Base-by-base conservation (phyloP, 2,797 vertebrate genomes). In the Podargus strigoides region DNA sequence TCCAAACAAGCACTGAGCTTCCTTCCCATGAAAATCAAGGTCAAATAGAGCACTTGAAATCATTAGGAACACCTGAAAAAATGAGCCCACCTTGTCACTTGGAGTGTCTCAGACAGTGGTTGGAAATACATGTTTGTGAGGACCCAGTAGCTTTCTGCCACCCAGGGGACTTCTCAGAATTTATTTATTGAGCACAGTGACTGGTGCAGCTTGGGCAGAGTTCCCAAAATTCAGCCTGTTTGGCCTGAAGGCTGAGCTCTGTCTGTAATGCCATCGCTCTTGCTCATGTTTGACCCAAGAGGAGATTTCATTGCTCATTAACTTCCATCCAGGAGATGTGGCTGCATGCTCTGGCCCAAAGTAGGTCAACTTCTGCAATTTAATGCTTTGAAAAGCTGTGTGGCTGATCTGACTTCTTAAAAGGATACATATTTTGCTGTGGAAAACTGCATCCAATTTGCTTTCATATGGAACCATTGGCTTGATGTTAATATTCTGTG, bases 21-120 rank as follows among this genome's bases (percentile, higher is more conserved):
- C 47, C 66, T 86, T 63, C 15, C 19, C 66, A 32, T 64, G 76
- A 95, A 96, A 90, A 90, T 63, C 59, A 89, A 76, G 52, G 73
- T 89, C 72, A 89, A 82, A 78, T 4, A 85, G 14, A 83, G 30
- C 36, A 21, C 69, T 84, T 84, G 50, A 84, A 93, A 84, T 81
- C 42, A 72, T 83, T 78, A 78, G 26, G 50, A 90, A 72, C 21
- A 59, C 0, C 1, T 68, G 39, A 69, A 76, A 75, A 86, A 83
- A 72, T 27, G 34, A 79, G 28, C 37, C 63, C 10, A 39, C 63
- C 23, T 36, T 81, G 41, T 89, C 49, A 55, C 60, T 39, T n/a
- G 46, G 78, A 70, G 27, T 37, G 62, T 85, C 10, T 36, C 30
- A 15, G 75, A n/a, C 7, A 75, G n/a, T 1, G 0, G 7, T 8